phyloP scores from a whole-genome alignment of 2,113 vertebrate species.

The Balaeniceps rex region DNA sequence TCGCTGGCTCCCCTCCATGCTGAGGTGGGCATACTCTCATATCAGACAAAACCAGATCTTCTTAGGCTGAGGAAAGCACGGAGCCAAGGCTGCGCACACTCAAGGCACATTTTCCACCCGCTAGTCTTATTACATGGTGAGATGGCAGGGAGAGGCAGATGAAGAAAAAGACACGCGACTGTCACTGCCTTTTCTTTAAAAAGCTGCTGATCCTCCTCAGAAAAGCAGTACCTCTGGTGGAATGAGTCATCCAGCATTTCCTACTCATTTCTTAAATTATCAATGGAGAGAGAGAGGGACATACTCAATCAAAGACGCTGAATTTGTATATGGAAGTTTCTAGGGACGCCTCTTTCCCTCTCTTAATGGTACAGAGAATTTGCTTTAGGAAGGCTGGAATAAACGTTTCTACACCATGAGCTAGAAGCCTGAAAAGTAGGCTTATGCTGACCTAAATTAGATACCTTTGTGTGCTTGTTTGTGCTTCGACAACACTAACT shows the following conservation, averaged over 20 bases:
- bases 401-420: not conserved
- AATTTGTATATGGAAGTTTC: not conserved
- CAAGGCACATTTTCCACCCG: not conserved
- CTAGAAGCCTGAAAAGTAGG: not conserved
- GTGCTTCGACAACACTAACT: not conserved
- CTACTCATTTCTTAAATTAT: constrained; percentile 41
- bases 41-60: not conserved
- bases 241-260: constrained; percentile 44
- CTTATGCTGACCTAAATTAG: not conserved
- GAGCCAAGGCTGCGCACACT: not conserved
- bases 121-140: not conserved
- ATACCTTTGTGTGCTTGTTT: not conserved
- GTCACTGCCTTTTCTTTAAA: constrained; percentile 16
- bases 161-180: not conserved
- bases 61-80: not conserved
- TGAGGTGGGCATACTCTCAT: not conserved
- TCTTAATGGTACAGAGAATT: not conserved
- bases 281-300: not conserved
- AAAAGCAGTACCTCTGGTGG: constrained; percentile 30
- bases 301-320: not conserved
- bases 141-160: not conserved
- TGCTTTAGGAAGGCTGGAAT: not conserved
- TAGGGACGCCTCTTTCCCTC: not conserved
- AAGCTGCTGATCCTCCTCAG: constrained; percentile 19
- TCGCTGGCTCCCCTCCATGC: not conserved